Percentiles rank a stretch among this genome's conserved stretches.
Evolutionary conservation across 2,888 invertebrate genomes (phyloP).

Genomic region (Allacma fusca): DNA sequence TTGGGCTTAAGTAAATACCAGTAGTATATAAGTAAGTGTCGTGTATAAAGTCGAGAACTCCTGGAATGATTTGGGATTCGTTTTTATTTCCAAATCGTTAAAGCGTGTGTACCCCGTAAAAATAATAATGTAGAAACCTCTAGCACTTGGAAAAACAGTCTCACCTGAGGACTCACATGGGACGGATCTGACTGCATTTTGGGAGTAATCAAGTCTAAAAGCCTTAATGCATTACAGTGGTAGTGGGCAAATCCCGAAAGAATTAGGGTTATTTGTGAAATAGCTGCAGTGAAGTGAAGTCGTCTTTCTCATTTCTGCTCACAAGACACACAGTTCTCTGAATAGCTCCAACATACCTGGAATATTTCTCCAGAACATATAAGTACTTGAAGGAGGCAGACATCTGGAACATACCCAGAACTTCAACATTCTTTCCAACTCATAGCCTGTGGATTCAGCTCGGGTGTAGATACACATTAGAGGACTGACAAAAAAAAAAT

Average conservation of each 20-base stretch:
- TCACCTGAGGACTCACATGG: neutral
- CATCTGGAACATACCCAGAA: too few relatives aligned
- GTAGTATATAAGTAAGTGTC: neutral
- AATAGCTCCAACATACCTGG: too few relatives aligned
- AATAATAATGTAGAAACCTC: neutral
- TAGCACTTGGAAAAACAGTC: neutral
- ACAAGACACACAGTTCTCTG: too few relatives aligned
- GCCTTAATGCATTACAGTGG: neutral
- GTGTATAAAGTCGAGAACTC: neutral
- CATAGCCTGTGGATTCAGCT: neutral
- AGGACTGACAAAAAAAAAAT: neutral
- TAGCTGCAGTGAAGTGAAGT: neutral
- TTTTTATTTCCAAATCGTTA: constrained; percentile 8
- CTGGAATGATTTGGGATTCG: neutral
- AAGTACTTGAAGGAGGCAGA: too few relatives aligned
- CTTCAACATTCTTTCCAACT: neutral
- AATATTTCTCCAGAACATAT: too few relatives aligned
- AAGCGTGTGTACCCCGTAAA: neutral
- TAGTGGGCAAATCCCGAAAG: neutral
- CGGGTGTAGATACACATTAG: neutral
- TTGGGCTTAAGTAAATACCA: too few relatives aligned
- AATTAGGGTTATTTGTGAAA: neutral
- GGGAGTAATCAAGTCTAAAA: neutral
- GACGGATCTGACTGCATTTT: neutral
- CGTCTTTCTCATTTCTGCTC: neutral